These are phyloP conservation scores for Dipodomys stephensi DNA, from an alignment of 2,113 vertebrate species.

Conservation along the genomic window DNA sequence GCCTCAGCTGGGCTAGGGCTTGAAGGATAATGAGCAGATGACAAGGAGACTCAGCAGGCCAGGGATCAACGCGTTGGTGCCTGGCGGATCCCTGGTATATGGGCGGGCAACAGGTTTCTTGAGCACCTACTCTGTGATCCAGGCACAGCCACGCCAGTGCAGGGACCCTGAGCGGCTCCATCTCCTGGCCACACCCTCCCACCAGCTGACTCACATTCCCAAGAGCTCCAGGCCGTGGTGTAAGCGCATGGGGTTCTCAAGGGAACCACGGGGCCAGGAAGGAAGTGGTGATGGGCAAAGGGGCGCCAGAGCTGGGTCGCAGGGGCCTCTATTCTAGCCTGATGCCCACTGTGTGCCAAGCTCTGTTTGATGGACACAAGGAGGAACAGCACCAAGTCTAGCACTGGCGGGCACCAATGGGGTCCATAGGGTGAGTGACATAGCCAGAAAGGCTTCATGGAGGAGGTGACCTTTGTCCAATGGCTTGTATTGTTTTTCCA, in stretches of 20 bases:
- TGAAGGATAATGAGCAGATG: background rate
- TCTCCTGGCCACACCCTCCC: background rate
- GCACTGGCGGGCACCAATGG: background rate
- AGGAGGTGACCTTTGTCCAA: background rate
- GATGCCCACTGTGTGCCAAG: background rate
- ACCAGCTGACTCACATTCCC: too few relatives aligned
- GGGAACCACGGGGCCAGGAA: background rate
- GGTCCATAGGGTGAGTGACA: background rate
- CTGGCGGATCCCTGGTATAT: background rate
- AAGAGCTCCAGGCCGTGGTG: background rate
- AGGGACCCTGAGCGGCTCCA: accelerated
- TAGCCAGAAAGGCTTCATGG: background rate
- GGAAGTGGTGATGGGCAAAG: background rate
- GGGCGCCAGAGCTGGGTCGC: background rate
- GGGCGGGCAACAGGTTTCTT: background rate
- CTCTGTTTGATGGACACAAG: background rate
- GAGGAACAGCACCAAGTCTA: background rate
- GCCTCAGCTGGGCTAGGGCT: background rate
- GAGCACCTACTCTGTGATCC: background rate
- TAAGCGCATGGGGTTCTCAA: too few relatives aligned
- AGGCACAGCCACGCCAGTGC: background rate
- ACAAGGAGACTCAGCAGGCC: background rate
- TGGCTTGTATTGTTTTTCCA: background rate
- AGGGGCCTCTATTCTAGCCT: background rate
- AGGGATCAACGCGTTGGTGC: background rate